phyloP scores from a whole-genome alignment of 2,797 vertebrate genomes.

The Neoniphon sammara region DNA sequence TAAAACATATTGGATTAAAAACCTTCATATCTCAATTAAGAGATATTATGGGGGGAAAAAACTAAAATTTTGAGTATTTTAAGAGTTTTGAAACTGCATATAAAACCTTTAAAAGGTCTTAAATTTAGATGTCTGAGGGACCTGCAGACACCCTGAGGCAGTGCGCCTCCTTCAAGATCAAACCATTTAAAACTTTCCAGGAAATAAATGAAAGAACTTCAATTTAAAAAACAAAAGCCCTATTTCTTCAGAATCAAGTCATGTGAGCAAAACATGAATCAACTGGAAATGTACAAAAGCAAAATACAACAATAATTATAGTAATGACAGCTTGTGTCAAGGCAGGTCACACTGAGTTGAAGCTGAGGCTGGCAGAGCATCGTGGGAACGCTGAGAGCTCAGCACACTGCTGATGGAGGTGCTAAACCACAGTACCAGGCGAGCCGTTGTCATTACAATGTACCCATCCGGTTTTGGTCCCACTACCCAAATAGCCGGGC shows the following conservation, averaged over 20 bases:
- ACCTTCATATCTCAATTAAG: no score
- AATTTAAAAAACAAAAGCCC: neutral
- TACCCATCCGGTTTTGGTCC: slow-evolving; percentile 44
- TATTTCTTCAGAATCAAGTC: neutral
- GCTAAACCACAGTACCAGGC: slow-evolving; percentile 77
- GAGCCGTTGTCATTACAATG: slow-evolving; percentile 57
- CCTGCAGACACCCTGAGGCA: no score
- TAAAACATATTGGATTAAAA: no score
- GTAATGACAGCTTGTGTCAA: neutral
- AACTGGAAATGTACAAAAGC: neutral
- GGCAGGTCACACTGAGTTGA: neutral
- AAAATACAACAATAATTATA: neutral
- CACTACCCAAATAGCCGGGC: slow-evolving; percentile 26
- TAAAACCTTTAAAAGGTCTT: no score
- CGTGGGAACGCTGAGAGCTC: slow-evolving; percentile 56
- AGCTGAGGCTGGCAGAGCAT: slow-evolving; percentile 29
- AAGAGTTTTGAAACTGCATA: no score
- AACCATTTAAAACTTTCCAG: no score
- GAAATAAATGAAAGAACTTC: no score
- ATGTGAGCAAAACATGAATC: neutral
- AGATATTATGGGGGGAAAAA: no score
- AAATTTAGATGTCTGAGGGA: no score
- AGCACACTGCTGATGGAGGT: slow-evolving; percentile 56
- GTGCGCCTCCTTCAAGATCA: no score
- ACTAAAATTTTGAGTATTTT: no score